Conservation (phyloP, 1,140 invertebrate species). For the Parasteatoda tepidariorum region DNA sequence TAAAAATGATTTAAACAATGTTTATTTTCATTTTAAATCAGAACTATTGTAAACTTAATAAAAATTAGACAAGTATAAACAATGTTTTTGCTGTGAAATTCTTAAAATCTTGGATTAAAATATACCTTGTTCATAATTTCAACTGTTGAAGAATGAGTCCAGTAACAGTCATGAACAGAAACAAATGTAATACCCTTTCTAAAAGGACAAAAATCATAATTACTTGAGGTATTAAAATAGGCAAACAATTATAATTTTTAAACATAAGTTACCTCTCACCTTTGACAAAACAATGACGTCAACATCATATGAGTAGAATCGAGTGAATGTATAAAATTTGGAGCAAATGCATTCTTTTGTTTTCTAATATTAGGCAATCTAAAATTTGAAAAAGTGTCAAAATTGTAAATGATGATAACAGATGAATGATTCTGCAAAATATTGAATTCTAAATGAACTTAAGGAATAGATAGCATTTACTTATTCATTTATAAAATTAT, state of each 20-base stretch:
- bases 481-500: too few species aligned
- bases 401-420: too few species aligned
- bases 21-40: too few species aligned
- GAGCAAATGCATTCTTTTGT: conserved; percentile 98
- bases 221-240: conserved; percentile 6
- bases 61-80: too few species aligned
- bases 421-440: too few species aligned
- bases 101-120: too few species aligned
- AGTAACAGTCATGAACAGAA: conserved; percentile 99
- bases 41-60: too few species aligned
- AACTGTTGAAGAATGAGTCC: conserved; percentile 94
- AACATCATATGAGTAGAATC: conserved; percentile 99
- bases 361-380: conserved; percentile 82
- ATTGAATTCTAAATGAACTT: too few species aligned
- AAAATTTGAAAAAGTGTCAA: conserved; percentile 67
- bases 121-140: conserved; percentile 89
- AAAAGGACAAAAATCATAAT: conserved; percentile 34
- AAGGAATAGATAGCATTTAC: too few species aligned
- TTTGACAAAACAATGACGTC: conserved; percentile 88
- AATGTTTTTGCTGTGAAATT: too few species aligned
- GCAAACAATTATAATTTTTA: neutral
- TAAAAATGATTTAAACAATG: neutral
- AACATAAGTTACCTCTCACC: conserved; percentile 63
- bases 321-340: conserved; percentile 98
- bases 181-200: conserved; percentile 88